Conservation (phyloP, 64 coral and sea anemone genomes). For the Actinia equina region DNA sequence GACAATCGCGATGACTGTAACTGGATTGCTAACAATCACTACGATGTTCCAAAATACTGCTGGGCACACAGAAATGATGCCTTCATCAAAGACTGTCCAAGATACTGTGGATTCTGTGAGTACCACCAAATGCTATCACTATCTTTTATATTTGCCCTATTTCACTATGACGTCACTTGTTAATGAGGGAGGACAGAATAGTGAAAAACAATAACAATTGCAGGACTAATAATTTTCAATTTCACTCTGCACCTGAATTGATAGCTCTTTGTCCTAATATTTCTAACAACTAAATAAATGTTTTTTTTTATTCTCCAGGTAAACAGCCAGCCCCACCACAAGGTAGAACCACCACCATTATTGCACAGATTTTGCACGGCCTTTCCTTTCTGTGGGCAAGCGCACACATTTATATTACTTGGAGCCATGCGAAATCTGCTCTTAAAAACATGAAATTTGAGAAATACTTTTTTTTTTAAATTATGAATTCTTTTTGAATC, state of each 20-base stretch:
- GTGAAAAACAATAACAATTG: not conserved
- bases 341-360: not conserved
- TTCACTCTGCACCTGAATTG: no score
- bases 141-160: not conserved
- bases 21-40: not conserved
- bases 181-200: not conserved
- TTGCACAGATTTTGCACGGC: no score
- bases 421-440: no score
- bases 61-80: not conserved
- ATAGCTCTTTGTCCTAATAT: no score
- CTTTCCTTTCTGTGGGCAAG: no score
- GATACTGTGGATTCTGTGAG: slow-evolving; percentile 14
- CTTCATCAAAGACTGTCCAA: not conserved
- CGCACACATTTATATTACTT: no score
- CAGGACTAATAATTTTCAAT: not conserved
- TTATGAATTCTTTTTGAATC: no score
- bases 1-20: not conserved
- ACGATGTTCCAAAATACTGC: not conserved
- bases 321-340: not conserved
- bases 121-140: not conserved
- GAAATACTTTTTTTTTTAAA: no score
- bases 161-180: not conserved
- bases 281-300: no score
- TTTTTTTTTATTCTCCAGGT: not conserved
- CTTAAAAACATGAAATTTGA: no score